Evolutionary conservation across 53 echinoderm and acorn worm genomes (phyloP).

Genomic region (Paelopatides confundens): DNA sequence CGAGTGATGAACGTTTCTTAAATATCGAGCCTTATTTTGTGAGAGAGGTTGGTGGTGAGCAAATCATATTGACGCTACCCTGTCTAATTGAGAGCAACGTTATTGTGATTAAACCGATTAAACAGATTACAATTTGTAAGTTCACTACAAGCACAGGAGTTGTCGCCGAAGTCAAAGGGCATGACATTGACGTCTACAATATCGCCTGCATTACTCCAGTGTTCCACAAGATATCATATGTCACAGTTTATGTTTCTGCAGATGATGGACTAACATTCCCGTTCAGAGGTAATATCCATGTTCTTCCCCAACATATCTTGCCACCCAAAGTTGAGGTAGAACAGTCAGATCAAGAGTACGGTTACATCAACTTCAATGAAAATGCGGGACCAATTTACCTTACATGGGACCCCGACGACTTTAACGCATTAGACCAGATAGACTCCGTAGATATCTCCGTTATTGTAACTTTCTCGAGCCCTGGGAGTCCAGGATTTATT

Average conservation of each 20-base stretch:
- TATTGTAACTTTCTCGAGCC: no score
- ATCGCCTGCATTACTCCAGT: slow-evolving; percentile 53
- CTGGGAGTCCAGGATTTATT: no score
- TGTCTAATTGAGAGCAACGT: slow-evolving; percentile 26
- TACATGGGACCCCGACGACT: background rate
- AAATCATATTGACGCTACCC: slow-evolving; percentile 51
- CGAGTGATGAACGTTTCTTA: slow-evolving; percentile 53
- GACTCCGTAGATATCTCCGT: background rate
- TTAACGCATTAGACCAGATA: background rate
- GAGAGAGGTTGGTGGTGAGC: slow-evolving; percentile 72
- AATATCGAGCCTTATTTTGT: slow-evolving; percentile 53
- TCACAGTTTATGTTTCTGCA: slow-evolving; percentile 55
- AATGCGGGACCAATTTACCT: background rate
- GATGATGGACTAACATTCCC: slow-evolving; percentile 55
- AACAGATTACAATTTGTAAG: background rate
- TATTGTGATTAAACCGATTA: background rate
- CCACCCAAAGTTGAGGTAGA: background rate
- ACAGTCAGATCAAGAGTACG: background rate
- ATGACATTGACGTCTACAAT: background rate
- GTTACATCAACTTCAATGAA: background rate
- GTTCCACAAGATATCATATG: slow-evolving; percentile 53
- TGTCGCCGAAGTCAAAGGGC: background rate
- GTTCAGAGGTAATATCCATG: slow-evolving; percentile 58
- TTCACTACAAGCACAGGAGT: background rate
- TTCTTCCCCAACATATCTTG: slow-evolving; percentile 43